These are phyloP conservation scores for Amblyteles armatorius DNA, from an alignment of 2,888 invertebrate genomes.

Conservation along the genomic window DNA sequence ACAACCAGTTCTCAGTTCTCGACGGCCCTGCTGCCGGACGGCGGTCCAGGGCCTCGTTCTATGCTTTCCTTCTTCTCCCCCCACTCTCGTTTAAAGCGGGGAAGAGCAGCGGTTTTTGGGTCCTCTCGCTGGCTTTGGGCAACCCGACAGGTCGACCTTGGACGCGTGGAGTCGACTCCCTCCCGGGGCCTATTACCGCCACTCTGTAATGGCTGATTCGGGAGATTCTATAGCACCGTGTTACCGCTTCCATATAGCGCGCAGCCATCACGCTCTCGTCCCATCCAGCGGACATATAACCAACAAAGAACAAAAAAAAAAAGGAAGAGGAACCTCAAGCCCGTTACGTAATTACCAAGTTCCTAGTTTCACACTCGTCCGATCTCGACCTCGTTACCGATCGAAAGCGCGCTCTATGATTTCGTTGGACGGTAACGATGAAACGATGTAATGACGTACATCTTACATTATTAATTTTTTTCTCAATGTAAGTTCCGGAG, in stretches of 20 bases:
- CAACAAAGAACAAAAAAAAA: neutral
- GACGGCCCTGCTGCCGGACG: constrained; percentile 46
- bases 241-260: constrained; percentile 51
- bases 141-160: constrained; percentile 82
- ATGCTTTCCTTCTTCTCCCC: constrained; percentile 30
- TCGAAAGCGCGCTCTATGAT: constrained; percentile 51
- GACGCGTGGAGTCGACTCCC: constrained; percentile 69
- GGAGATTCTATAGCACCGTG: constrained; percentile 72
- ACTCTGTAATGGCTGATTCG: constrained; percentile 78
- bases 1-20: constrained; percentile 72
- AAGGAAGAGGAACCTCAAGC: constrained; percentile 31
- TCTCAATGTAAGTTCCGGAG: neutral
- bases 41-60: constrained; percentile 53
- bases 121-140: constrained; percentile 73
- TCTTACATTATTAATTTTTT: neutral
- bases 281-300: constrained; percentile 38
- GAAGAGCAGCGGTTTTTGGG: constrained; percentile 59
- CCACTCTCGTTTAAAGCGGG: constrained; percentile 31
- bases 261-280: constrained; percentile 63
- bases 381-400: constrained; percentile 36
- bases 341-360: constrained; percentile 57
- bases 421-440: constrained; percentile 22
- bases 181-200: constrained; percentile 73
- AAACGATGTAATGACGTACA: neutral
- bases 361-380: constrained; percentile 31